Base-by-base conservation (phyloP, 2,888 invertebrate genomes). In the Sphaeridia pumilis region DNA sequence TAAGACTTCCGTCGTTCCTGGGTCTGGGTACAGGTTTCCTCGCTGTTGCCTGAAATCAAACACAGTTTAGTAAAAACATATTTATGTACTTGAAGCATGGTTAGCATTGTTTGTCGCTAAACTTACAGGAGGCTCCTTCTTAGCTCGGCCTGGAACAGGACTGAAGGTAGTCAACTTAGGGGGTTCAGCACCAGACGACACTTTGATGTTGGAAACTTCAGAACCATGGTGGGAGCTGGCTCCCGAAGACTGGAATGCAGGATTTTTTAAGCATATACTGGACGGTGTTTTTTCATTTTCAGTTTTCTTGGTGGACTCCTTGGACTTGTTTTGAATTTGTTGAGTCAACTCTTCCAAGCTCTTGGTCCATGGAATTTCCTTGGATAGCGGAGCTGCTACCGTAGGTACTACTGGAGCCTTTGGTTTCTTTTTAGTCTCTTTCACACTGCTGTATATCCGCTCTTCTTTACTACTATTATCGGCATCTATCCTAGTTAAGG, bases 301-400 rank as follows among this genome's bases (percentile, higher is more conserved):
- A n/a, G n/a, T n/a, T n/a, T n/a, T n/a, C n/a, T n/a, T n/a, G n/a
- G n/a, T n/a, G n/a, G n/a, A n/a, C n/a, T n/a, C n/a, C n/a, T n/a
- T n/a, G n/a, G n/a, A n/a, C n/a, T n/a, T n/a, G n/a, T n/a, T n/a
- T n/a, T 58, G 57, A 46, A 64, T 64, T 56, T 64, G 64, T 38
- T 59, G 61, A 12, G 60, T 58, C 28, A 64, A 48, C 43, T 64
- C 62, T 41, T 64, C 64, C 53, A 64, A 58, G 52, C 62, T 63
- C 26, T 61, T 57, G 17, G 62, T 61, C 64, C 64, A 64, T 55
- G 61, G 41, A 1, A 5, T 7, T 38, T 38, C 38, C 17, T 38
- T 38, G 10, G 7, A 10, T 31, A 14, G 10, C 31, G 31, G 10
- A 10, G 7, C 31, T 10, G 10, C 14, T 31, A 31, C 10, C 5